These are phyloP conservation scores for Stenotaenia linearis DNA, from an alignment of 2,888 invertebrate species.

Conservation along the genomic window DNA sequence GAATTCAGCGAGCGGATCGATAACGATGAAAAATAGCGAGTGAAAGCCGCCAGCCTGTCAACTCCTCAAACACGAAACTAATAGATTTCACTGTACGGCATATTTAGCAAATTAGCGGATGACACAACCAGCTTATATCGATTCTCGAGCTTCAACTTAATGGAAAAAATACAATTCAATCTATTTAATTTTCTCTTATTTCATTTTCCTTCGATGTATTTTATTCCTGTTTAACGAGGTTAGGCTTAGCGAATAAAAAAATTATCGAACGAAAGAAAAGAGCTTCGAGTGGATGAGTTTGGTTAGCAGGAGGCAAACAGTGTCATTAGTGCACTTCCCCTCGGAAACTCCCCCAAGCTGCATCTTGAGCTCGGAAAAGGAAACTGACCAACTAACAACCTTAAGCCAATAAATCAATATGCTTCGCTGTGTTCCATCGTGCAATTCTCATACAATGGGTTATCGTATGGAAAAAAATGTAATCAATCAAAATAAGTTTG, in stretches of 20 bases:
- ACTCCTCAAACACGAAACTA: neutral
- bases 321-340: constrained; percentile 23
- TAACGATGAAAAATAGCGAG: neutral
- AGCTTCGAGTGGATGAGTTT: neutral
- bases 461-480: neutral
- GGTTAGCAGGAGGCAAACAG: constrained; percentile 19
- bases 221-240: neutral
- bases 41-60: neutral
- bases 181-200: neutral
- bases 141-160: neutral
- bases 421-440: neutral
- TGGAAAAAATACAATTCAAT: neutral
- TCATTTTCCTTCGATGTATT: too few relatives aligned
- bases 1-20: neutral
- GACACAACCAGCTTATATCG: neutral
- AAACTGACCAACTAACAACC: constrained; percentile 26
- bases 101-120: constrained; percentile 14
- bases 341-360: constrained; percentile 16
- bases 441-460: neutral
- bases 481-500: neutral
- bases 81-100: neutral
- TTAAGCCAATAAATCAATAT: constrained; percentile 21
- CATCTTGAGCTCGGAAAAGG: constrained; percentile 8
- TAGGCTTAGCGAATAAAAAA: too few relatives aligned
- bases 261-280: neutral